Conservation (phyloP, 1,140 invertebrate species). For the Plutomurus gul region DNA sequence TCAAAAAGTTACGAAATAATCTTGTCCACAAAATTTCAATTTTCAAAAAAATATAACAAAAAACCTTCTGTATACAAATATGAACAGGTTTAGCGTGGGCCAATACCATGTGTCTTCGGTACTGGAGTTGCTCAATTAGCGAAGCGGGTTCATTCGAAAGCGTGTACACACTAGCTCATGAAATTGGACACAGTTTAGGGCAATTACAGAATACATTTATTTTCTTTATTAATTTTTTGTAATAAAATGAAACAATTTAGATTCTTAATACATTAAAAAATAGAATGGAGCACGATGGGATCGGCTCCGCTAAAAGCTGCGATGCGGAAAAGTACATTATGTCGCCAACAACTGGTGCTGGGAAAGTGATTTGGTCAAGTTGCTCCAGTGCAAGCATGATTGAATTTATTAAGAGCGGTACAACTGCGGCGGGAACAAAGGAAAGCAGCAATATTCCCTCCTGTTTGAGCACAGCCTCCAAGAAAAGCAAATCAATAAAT, state of each 20-base stretch:
- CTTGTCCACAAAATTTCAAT: too few species aligned
- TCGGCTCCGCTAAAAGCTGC: constrained; percentile 54
- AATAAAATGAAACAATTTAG: too few species aligned
- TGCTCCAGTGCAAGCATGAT: constrained; percentile 56
- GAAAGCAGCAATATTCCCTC: background rate
- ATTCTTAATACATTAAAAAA: too few species aligned
- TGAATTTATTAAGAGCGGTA: constrained; percentile 55
- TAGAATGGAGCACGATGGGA: constrained; percentile 58
- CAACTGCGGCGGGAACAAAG: background rate
- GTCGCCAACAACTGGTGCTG: constrained; percentile 57
- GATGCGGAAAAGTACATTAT: constrained; percentile 56
- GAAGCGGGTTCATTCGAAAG: constrained; percentile 56
- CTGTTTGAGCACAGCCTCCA: background rate
- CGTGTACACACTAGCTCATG: constrained; percentile 56
- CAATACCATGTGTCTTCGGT: constrained; percentile 56
- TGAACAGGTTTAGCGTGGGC: constrained; percentile 43
- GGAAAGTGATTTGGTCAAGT: constrained; percentile 57
- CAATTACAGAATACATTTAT: too few species aligned
- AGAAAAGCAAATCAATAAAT: background rate
- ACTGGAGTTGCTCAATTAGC: constrained; percentile 56
- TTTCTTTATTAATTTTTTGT: too few species aligned
- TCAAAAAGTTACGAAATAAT: too few species aligned
- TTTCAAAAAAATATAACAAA: background rate
- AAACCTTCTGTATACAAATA: background rate
- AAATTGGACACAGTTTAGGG: constrained; percentile 57